Evolutionary conservation across 2,888 invertebrate species (phyloP), one percentile per base, ranked within the genome.

Genomic region (Pollenia griseotomentosa): DNA sequence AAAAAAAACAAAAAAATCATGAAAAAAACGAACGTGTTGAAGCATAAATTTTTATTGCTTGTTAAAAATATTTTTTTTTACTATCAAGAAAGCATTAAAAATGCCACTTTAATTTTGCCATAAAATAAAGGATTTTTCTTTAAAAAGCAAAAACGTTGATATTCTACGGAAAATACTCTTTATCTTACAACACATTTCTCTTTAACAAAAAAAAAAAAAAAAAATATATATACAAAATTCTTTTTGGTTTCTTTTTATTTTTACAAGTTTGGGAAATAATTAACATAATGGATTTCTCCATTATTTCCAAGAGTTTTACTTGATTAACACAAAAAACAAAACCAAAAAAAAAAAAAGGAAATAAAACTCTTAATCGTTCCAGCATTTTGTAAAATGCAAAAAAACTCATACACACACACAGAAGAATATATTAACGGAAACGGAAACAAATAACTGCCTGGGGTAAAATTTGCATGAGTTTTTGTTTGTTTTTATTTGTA

Each of bases 391-490:
- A 19, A 61, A 55, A 19, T 2, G 6, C 6, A 42, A n/a, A 53
- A n/a, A 14, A 51, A 33, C 33, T 2, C 70, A 42, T 16, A 9
- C 19, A 55, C 14, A 44, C 1, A 73, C 42, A 81, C 16, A 70
- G 14, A 51, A 71, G 42, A 19, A 59, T 71, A 73, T 75, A 77
- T 77, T 57, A 55, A 65, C 48, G 65, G 59, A 81, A 83, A 81
- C 75, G 71, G 65, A 77, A 80, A 80, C 61, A 77, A 86, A 86
- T 86, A 75, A 80, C 75, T 86, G 83, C 71, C 86, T 80, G 40
- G 77, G 83, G 86, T 79, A 86, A 73, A 77, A 81, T 83, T 80
- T 83, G 65, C 80, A 83, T 86, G 80, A 55, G 48, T 2, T 23
- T 23, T 23, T 75, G 71, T 77, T 51, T 33, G 61, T 70, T 48